Percentiles rank a stretch among this genome's conserved stretches.
Evolutionary conservation across 2,888 invertebrate genomes (phyloP).

Genomic region (Orthonevra nobilis): DNA sequence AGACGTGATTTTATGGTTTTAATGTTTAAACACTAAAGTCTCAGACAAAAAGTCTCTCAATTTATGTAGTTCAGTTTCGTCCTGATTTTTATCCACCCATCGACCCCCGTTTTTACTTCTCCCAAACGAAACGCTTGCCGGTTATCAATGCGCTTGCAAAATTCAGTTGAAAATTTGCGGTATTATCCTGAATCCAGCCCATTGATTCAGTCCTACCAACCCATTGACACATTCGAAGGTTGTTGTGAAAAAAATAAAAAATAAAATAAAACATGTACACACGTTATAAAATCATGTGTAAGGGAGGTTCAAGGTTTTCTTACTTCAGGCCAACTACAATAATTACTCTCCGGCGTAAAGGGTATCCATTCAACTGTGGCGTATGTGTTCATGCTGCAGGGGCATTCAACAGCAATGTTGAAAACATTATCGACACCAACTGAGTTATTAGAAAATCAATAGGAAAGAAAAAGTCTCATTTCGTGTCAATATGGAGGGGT

Average conservation of each 20-base stretch:
- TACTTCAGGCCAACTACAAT: neutral
- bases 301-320: slow-evolving; percentile 49
- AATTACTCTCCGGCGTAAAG: too few relatives aligned
- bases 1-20: too few relatives aligned
- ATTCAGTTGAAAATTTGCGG: slow-evolving; percentile 18
- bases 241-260: slow-evolving; percentile 14
- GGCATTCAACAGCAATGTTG: slow-evolving; percentile 39
- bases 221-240: slow-evolving; percentile 38
- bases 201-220: slow-evolving; percentile 37
- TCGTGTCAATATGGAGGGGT: slow-evolving; percentile 33
- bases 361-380: too few relatives aligned
- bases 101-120: slow-evolving; percentile 18
- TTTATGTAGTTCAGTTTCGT: too few relatives aligned
- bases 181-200: slow-evolving; percentile 25
- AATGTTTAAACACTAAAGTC: too few relatives aligned
- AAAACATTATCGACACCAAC: slow-evolving; percentile 42
- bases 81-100: too few relatives aligned
- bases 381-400: slow-evolving; percentile 15
- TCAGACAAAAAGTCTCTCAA: too few relatives aligned
- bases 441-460: slow-evolving; percentile 58
- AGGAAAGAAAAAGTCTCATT: too few relatives aligned
- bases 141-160: neutral
- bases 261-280: neutral
- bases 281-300: neutral
- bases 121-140: neutral